phyloP scores from a whole-genome alignment of 2,113 vertebrate species.

The Myotis lucifugus region DNA sequence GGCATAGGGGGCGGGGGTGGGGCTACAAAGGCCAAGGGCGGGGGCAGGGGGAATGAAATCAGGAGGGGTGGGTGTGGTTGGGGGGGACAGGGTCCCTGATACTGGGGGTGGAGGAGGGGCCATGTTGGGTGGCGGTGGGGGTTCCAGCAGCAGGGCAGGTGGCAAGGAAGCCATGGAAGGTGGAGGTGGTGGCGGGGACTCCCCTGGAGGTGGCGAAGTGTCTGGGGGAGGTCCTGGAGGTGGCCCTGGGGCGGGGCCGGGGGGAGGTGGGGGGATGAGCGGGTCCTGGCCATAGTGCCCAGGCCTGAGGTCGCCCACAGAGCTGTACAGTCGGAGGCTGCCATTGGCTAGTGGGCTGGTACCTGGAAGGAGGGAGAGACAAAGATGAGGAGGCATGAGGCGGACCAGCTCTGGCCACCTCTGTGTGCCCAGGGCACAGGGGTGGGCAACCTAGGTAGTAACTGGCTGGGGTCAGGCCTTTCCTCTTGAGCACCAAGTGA shows the following conservation, averaged over 20 bases:
- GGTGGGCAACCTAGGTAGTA: background rate
- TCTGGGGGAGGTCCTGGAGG: slow-evolving; percentile 77
- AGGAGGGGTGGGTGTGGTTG: slow-evolving; percentile 79
- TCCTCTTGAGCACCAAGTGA: background rate
- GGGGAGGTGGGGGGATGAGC: slow-evolving; percentile 89
- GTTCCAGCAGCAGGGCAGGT: slow-evolving; percentile 73
- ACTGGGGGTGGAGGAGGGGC: slow-evolving; percentile 58
- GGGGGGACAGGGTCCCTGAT: background rate
- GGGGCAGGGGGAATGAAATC: slow-evolving; percentile 81
- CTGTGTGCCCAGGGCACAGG: background rate
- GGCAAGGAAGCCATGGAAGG: slow-evolving; percentile 78
- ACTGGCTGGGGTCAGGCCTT: background rate
- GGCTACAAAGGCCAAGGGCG: slow-evolving; percentile 57
- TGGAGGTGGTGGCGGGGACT: slow-evolving; percentile 78
- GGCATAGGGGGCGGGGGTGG: slow-evolving; percentile 39
- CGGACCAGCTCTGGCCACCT: background rate
- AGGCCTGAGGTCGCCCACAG: slow-evolving; percentile 85
- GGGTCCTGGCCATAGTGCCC: slow-evolving; percentile 82
- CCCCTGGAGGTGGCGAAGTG: slow-evolving; percentile 76
- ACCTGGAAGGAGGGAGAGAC: slow-evolving; percentile 79
- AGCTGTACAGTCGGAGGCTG: slow-evolving; percentile 85
- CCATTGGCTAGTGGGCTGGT: slow-evolving; percentile 83
- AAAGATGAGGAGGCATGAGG: background rate
- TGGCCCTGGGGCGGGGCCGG: slow-evolving; percentile 86
- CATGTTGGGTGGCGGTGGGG: slow-evolving; percentile 46